A percentile compares a stretch with the other conserved stretches of the same genome.
Conservation (phyloP, 2,797 vertebrate genomes). For the Arnoldichthys spilopterus region DNA sequence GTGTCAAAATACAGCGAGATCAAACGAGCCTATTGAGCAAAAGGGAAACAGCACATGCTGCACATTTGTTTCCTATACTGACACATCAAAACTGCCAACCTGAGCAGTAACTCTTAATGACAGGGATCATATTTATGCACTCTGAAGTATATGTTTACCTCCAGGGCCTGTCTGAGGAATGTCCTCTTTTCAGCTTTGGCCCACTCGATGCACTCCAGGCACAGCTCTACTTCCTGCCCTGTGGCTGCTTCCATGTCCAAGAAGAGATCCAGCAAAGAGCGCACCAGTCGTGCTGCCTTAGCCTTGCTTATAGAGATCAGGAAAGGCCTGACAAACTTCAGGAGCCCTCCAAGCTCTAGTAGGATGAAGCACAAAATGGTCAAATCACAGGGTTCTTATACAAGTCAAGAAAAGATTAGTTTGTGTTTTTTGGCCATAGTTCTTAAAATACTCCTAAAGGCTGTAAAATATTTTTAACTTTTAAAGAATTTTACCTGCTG, state of each 20-base stretch:
- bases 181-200: slow-evolving; percentile 98
- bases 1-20: slow-evolving; percentile 98
- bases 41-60: background rate
- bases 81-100: background rate
- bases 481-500: slow-evolving; percentile 83
- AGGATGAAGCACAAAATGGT: background rate
- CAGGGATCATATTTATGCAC: background rate
- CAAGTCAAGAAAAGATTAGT: too few relatives aligned
- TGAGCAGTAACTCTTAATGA: background rate
- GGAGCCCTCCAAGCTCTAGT: slow-evolving; percentile 93
- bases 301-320: slow-evolving; percentile 98
- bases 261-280: slow-evolving; percentile 94
- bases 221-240: slow-evolving; percentile 96
- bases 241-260: slow-evolving; percentile 99
- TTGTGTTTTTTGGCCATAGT: background rate
- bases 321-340: slow-evolving; percentile 97
- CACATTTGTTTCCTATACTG: background rate
- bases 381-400: background rate
- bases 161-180: slow-evolving; percentile 95
- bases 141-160: slow-evolving; percentile 75
- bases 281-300: slow-evolving; percentile 94
- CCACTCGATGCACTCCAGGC: slow-evolving; percentile 98
- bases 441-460: background rate
- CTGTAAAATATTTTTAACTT: background rate
- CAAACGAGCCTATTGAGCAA: slow-evolving; percentile 85